Percentiles rank a stretch among this genome's conserved stretches.
phyloP scores from a whole-genome alignment of 2,888 invertebrate genomes.

The Melieria crassipennis region DNA sequence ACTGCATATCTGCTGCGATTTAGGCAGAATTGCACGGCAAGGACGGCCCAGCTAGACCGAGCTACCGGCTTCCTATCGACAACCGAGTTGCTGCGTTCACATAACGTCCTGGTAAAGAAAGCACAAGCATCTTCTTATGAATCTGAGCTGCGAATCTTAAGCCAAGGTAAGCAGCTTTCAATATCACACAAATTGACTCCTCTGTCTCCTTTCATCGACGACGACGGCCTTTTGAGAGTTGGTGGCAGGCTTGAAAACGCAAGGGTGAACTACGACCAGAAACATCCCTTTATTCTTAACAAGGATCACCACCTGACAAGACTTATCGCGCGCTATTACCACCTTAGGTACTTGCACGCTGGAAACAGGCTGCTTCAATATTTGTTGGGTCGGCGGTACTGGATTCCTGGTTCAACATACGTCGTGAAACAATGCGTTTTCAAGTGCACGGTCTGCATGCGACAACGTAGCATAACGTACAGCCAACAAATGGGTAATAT shows the following conservation, averaged over 20 bases:
- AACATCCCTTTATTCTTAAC: constrained; percentile 16
- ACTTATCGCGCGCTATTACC: constrained; percentile 16
- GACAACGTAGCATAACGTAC: neutral
- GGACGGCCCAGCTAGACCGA: neutral
- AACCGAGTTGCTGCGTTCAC: constrained; percentile 19
- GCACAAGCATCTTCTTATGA: constrained; percentile 15
- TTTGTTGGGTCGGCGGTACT: no score
- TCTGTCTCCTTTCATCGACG: constrained; percentile 36
- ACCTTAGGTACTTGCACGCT: constrained; percentile 18
- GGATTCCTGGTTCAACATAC: no score
- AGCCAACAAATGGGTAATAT: constrained; percentile 31
- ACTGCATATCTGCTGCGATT: constrained; percentile 30
- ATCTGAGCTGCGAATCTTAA: constrained; percentile 15
- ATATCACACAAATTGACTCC: constrained; percentile 3
- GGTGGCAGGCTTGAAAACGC: constrained; percentile 37
- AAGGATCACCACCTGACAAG: constrained; percentile 14
- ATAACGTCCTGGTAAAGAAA: constrained; percentile 10
- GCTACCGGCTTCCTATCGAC: constrained; percentile 15
- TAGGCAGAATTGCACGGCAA: constrained; percentile 13
- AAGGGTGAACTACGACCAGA: constrained; percentile 2
- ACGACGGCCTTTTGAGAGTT: constrained; percentile 32
- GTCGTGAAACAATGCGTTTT: no score
- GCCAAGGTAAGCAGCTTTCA: constrained; percentile 14
- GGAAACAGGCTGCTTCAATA: constrained; percentile 13
- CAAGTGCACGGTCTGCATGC: constrained; percentile 22